Conservation (phyloP, 1,140 invertebrate species). For the Asbolus verrucosus region DNA sequence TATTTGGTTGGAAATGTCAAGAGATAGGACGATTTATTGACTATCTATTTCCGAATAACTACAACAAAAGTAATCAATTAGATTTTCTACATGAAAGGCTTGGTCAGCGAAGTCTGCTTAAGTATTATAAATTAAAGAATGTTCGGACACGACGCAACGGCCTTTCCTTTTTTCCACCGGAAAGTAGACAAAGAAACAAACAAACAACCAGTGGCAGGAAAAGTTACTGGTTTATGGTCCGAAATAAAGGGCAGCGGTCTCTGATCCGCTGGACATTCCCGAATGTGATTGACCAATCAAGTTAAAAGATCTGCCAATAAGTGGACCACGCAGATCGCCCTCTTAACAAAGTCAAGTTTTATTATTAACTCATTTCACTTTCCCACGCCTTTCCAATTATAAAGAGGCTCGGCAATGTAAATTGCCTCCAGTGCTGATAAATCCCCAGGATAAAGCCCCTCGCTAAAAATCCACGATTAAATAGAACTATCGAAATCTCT, state of each 20-base stretch:
- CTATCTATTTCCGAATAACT: constrained; percentile 36
- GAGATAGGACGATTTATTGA: constrained; percentile 16
- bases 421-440: too few species aligned
- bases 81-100: constrained; percentile 33
- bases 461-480: background rate
- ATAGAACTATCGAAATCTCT: background rate
- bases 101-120: constrained; percentile 36
- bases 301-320: constrained; percentile 37
- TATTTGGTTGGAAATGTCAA: constrained; percentile 8
- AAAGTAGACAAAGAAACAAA: constrained; percentile 29
- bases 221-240: constrained; percentile 20
- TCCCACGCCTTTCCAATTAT: constrained; percentile 38
- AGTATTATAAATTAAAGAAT: constrained; percentile 35
- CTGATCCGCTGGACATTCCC: constrained; percentile 12
- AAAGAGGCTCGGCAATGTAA: background rate
- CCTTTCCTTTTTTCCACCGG: constrained; percentile 11
- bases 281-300: constrained; percentile 37
- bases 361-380: constrained; percentile 40
- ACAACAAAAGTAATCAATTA: constrained; percentile 39
- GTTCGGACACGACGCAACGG: background rate
- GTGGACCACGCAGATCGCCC: constrained; percentile 21
- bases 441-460: background rate
- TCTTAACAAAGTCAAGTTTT: constrained; percentile 30
- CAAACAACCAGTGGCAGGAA: constrained; percentile 13
- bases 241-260: constrained; percentile 25